Evolutionary conservation across 2,888 invertebrate genomes (phyloP).

Genomic region (Xanthia icteritia): DNA sequence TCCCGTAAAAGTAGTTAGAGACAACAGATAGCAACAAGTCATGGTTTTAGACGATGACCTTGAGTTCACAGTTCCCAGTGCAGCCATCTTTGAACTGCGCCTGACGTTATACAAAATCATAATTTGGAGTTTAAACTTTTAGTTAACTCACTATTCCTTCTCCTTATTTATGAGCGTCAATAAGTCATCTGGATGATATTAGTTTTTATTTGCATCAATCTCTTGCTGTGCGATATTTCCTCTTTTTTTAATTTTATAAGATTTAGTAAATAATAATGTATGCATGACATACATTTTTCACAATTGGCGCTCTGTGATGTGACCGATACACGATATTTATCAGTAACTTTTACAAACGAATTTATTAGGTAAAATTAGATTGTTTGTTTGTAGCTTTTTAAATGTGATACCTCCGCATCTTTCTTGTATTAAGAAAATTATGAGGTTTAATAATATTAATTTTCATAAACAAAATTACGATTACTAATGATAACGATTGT

Average conservation of each 20-base stretch:
- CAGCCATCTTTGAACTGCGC: not conserved
- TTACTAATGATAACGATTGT: not conserved
- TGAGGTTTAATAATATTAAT: not conserved
- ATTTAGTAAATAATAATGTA: not conserved
- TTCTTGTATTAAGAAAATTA: not conserved
- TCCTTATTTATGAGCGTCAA: slow-evolving; percentile 6
- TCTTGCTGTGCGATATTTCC: slow-evolving; percentile 19
- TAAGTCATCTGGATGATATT: slow-evolving; percentile 14
- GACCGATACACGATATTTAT: not conserved
- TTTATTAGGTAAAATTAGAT: not conserved
- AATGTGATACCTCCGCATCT: not conserved
- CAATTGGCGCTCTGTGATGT: not conserved
- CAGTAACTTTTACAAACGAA: no score
- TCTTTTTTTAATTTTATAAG: not conserved
- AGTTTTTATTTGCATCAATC: not conserved
- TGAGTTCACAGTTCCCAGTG: not conserved
- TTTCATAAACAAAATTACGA: no score
- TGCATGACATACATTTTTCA: not conserved
- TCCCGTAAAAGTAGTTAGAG: slow-evolving; percentile 13
- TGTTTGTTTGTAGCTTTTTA: not conserved
- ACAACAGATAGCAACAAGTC: not conserved
- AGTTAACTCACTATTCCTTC: not conserved
- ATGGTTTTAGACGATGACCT: slow-evolving; percentile 7
- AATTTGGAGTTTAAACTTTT: slow-evolving; percentile 8
- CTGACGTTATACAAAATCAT: not conserved